These are phyloP conservation scores for Pelmatolapia mariae DNA, from an alignment of 2,113 vertebrate genomes.

Conservation along the genomic window DNA sequence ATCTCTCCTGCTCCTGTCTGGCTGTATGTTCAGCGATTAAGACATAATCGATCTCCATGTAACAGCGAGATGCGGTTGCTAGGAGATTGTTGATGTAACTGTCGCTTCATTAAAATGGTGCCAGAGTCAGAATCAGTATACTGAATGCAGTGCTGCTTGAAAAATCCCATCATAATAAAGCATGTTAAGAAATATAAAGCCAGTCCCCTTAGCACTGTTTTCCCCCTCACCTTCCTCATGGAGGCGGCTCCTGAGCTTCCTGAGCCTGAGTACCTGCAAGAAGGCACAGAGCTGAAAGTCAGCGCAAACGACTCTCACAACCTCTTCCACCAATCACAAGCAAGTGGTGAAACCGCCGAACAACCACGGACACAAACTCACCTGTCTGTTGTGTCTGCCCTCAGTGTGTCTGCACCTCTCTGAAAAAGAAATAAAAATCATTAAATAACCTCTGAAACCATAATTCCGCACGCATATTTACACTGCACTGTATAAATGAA, in stretches of 20 bases:
- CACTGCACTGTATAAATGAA: background rate
- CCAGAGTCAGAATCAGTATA: background rate
- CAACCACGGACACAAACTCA: conserved; percentile 3
- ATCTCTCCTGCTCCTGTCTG: background rate
- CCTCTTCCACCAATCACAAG: background rate
- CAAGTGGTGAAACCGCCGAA: background rate
- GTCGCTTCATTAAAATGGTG: background rate
- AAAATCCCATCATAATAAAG: background rate
- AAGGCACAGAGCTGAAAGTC: background rate
- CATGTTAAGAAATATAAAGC: background rate
- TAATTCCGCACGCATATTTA: background rate
- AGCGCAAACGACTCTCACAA: background rate
- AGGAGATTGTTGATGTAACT: background rate
- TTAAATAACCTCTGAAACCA: background rate
- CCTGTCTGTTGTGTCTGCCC: conserved; percentile 66
- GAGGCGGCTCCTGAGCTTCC: conserved; percentile 78
- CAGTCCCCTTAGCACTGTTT: background rate
- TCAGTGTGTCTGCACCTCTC: conserved; percentile 62
- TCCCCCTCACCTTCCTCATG: conserved; percentile 81
- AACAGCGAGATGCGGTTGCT: background rate
- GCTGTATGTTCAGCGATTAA: background rate
- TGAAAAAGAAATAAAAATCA: background rate
- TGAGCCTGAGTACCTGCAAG: conserved; percentile 78
- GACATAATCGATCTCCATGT: background rate
- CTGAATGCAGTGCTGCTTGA: background rate